Evolutionary conservation across 1,140 invertebrate genomes (phyloP), one percentile per base, ranked within the genome.

Genomic region (Drosophila pseudoananassae): DNA sequence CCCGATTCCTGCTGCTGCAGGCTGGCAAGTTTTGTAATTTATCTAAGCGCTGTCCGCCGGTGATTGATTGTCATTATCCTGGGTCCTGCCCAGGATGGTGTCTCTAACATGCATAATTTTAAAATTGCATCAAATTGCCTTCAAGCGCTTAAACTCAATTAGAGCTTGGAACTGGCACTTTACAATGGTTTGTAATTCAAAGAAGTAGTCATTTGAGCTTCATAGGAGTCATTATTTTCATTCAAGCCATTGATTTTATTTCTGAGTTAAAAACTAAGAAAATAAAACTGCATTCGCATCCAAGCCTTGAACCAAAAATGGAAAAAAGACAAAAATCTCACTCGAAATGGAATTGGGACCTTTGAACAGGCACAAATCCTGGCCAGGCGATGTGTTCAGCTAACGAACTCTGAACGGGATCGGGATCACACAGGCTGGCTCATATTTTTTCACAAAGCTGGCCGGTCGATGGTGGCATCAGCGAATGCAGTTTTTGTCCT

Each of bases 371-470:
- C 31, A 54, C 57, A 61, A 84, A 73, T 73, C 51, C 76, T 57
- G 58, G 14, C 59, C 49, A 76, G 71, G 40, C 47, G 53, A 59
- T 53, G 76, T 40, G 65, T 27, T 5, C 40, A 29, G 47, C 73
- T 71, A 78, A 66, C 75, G 74, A 77, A 79, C 51, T 64, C 46
- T 43, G 31, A 47, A 2, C 45, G 56, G 55, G 43, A 55, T 72
- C 68, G 29, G 50, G 43, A 49, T 58, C 71, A 27, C 71, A 17
- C 15, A 20, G 20, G 60, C 54, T 52, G 58, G 46, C 55, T 64
- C 68, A 63, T 52, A 56, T 77, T 78, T 81, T 80, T 87, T 71
- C 73, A 81, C 68, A 76, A 87, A 81, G 64, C 55, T 33, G 49
- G 20, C 40, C 47, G 45, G 17, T 36, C 51, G 33, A 36, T 36